Evolutionary conservation across 2,888 invertebrate genomes (phyloP).

Genomic region (Omphaloscelis lunosa): DNA sequence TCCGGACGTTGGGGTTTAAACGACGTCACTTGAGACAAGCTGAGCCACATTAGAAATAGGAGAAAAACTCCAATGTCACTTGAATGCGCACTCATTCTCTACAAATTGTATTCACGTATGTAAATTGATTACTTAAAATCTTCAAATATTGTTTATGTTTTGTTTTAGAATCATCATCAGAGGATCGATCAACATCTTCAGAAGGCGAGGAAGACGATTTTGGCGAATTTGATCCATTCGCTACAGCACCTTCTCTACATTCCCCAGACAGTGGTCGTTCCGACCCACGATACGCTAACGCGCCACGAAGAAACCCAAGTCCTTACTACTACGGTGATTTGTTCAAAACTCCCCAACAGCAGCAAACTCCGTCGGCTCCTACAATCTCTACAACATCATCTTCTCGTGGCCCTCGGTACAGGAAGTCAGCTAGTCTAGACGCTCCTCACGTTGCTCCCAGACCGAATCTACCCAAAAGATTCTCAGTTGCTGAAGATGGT

Average conservation of each 20-base stretch:
- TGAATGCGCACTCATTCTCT: slow-evolving; percentile 9
- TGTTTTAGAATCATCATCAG: slow-evolving; percentile 87
- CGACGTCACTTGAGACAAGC: slow-evolving; percentile 78
- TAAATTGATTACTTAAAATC: not conserved
- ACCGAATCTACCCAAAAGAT: slow-evolving; percentile 92
- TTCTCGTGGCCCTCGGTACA: slow-evolving; percentile 91
- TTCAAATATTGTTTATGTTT: slow-evolving; percentile 56
- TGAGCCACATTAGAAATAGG: slow-evolving; percentile 75
- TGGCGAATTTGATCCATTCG: slow-evolving; percentile 88
- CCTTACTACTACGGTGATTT: slow-evolving; percentile 96
- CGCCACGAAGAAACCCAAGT: slow-evolving; percentile 93
- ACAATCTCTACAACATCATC: slow-evolving; percentile 85
- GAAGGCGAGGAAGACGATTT: slow-evolving; percentile 92
- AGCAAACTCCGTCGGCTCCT: slow-evolving; percentile 88
- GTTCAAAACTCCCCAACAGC: slow-evolving; percentile 89
- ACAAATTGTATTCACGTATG: not conserved
- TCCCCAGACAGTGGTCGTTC: slow-evolving; percentile 93
- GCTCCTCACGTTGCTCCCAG: slow-evolving; percentile 92
- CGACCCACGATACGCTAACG: slow-evolving; percentile 89
- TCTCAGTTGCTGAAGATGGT: slow-evolving; percentile 93
- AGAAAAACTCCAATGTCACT: slow-evolving; percentile 61
- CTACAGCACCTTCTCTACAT: slow-evolving; percentile 91
- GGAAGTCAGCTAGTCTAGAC: slow-evolving; percentile 94
- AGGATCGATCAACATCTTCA: slow-evolving; percentile 88
- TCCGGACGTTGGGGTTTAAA: slow-evolving; percentile 80